Base-by-base conservation (phyloP, 2,797 vertebrate genomes). In the Lacerta viridis region DNA sequence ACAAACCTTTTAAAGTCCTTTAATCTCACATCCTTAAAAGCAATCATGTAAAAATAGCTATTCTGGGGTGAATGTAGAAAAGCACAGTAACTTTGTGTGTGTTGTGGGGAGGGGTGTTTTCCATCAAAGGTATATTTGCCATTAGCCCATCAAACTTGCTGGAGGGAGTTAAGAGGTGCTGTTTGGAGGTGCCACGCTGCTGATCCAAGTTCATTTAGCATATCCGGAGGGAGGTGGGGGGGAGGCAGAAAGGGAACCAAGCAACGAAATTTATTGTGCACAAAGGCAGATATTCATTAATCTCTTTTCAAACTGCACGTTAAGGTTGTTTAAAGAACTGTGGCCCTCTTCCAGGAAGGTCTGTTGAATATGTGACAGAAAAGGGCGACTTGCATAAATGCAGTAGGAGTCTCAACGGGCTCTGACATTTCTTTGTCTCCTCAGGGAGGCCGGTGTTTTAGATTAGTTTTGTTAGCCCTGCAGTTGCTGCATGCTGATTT, bases 381-480 rank as follows among this genome's bases (percentile, higher is more conserved):
- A 94, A 96, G 92, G 94, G 93, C 95, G 93, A 94, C 92, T 94
- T 94, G 94, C 94, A 94, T 95, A 96, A 96, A 95, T 94, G 95
- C 94, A 94, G 93, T 94, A 89, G 93, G 91, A 81, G 92, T 96
- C 96, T 96, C 95, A 90, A 90, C 0, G 86, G 96, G 94, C 94
- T 94, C 91, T 95, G 96, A 96, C 95, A 95, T 96, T 96, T 96
- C 96, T 95, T 92, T 92, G 90, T 91, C 95, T 95, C 96, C 94
- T 83, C 93, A 94, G 95, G 96, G 95, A 96, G 88, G 93, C 94
- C 89, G 92, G 94, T 92, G 93, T 95, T 96, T 96, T 93, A 97
- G 95, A 97, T 96, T 96, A 96, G 95, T 96, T 96, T 97, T 93
- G 96, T 96, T 96, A 96, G 93, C 94, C 94, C 93, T 95, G 95